Percentiles rank a stretch among this genome's conserved stretches.
phyloP scores from a whole-genome alignment of 2,113 vertebrate genomes.

The Chunga burmeisteri region DNA sequence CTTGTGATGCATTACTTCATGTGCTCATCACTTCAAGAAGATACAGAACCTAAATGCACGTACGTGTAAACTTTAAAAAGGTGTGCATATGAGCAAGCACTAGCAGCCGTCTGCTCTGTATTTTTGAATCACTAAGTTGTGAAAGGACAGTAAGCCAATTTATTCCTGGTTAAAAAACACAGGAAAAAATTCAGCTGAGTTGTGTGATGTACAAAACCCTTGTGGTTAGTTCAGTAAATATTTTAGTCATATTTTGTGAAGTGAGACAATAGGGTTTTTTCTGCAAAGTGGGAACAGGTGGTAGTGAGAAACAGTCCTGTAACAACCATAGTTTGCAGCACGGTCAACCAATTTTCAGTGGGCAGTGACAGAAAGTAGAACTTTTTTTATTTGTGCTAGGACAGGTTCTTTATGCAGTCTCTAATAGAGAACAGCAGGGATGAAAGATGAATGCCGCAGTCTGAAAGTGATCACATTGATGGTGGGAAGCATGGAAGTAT shows the following conservation, averaged over 20 bases:
- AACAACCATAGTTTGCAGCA: neutral
- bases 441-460: neutral
- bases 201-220: neutral
- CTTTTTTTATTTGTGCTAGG: neutral
- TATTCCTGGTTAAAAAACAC: neutral
- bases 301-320: neutral
- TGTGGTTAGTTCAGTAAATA: neutral
- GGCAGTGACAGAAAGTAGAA: neutral
- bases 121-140: neutral
- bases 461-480: neutral
- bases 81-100: neutral
- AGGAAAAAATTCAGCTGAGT: neutral
- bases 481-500: neutral
- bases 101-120: neutral
- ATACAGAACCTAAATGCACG: accelerated
- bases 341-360: neutral
- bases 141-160: neutral
- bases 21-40: neutral
- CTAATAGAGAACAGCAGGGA: neutral
- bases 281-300: neutral
- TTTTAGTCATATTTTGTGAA: neutral
- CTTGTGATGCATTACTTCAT: neutral
- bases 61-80: neutral
- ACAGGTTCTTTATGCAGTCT: neutral
- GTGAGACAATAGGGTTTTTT: neutral